Base-by-base conservation (phyloP, 2,113 vertebrate genomes). In the Bucco capensis region DNA sequence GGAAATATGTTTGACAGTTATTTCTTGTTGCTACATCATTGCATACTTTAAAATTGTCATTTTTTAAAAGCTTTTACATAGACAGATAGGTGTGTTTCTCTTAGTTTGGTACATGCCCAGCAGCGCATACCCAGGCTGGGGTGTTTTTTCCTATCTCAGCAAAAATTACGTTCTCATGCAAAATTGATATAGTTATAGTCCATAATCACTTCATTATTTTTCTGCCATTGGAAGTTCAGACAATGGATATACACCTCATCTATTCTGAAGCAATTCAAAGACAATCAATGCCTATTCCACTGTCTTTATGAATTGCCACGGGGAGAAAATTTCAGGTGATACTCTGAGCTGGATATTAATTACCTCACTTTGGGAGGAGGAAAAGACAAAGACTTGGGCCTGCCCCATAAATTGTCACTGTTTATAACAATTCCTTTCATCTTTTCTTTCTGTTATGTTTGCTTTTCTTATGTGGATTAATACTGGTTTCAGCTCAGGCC, bases 391-490 rank as follows among this genome's bases (percentile, higher is more conserved):
- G 47, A 4, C 21, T 70, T 83, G 12, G 28, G n/a, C 16, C 14
- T 62, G 10, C n/a, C 35, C 42, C 42, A 72, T 67, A 79, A 82
- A 82, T 71, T 75, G 42, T 47, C 71, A 88, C 38, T 72, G 35
- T 54, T 13, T 69, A 8, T 85, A 75, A 24, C 37, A 74, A 58
- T 10, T 51, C 19, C 19, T 85, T 82, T 90, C 15, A 47, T 53
- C 40, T 77, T 54, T 77, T 56, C 65, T 69, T 77, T 77, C 54
- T 76, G 25, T 80, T 66, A 50, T 12, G 8, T 38, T 92, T 66
- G 11, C 30, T 67, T 78, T 78, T 93, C 46, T 71, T 85, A 66
- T n/a, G 35, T 49, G 24, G 27, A 71, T 88, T 85, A 78, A 66
- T 73, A 74, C 23, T 49, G 17, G 42, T 70, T 74, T 35, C 21